Evolutionary conservation across 2,888 invertebrate genomes (phyloP).

Genomic region (Synergus itoensis): DNA sequence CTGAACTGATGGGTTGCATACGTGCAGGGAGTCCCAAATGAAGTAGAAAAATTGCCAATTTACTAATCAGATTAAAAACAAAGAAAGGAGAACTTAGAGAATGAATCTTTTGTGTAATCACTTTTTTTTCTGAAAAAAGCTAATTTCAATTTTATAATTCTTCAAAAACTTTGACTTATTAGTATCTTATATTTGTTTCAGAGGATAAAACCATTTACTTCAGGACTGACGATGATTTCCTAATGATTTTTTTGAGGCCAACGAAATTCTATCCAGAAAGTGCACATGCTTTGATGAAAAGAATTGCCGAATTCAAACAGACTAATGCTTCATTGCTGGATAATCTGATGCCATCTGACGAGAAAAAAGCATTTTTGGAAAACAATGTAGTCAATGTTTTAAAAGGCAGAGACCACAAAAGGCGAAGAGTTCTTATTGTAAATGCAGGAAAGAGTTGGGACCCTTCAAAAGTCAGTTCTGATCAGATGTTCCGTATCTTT

Average conservation of each 20-base stretch:
- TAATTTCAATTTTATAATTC: neutral
- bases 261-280: conserved; percentile 92
- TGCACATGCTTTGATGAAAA: conserved; percentile 89
- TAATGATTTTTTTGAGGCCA: conserved; percentile 88
- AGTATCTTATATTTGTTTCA: conserved; percentile 60
- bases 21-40: neutral
- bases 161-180: conserved; percentile 12
- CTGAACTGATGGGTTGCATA: neutral
- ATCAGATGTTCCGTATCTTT: conserved; percentile 88
- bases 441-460: conserved; percentile 88
- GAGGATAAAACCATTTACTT: conserved; percentile 84
- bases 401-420: conserved; percentile 86
- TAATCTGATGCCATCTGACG: conserved; percentile 84
- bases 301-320: conserved; percentile 87
- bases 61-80: neutral
- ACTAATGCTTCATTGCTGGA: conserved; percentile 84
- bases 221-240: conserved; percentile 87
- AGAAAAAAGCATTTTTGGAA: conserved; percentile 84
- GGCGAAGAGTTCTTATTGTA: conserved; percentile 86
- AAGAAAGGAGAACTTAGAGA: neutral
- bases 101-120: neutral
- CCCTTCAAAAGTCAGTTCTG: conserved; percentile 85
- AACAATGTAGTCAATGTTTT: conserved; percentile 89
- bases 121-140: neutral
- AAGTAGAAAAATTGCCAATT: neutral